A percentile compares a stretch with the other conserved stretches of the same genome.
These are phyloP conservation scores for Charadrius vociferus DNA, from an alignment of 2,113 vertebrate genomes.

Conservation along the genomic window DNA sequence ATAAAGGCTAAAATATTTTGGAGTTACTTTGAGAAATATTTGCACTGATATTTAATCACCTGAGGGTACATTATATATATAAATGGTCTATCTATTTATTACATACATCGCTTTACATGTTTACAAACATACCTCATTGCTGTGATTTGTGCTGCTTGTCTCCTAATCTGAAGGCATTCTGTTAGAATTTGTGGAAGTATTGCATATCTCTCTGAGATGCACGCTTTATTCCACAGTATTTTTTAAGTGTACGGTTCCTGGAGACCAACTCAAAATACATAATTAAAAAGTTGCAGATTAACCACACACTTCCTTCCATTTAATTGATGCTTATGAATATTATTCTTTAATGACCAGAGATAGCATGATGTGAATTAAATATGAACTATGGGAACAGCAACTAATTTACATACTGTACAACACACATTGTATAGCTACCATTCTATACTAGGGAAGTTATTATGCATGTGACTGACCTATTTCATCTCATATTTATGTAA, in stretches of 20 bases:
- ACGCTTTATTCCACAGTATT: neutral
- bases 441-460: neutral
- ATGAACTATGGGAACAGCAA: neutral
- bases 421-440: neutral
- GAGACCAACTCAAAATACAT: neutral
- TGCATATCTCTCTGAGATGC: neutral
- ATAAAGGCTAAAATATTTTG: neutral
- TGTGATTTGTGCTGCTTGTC: slow-evolving; percentile 4
- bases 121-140: neutral
- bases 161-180: neutral
- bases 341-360: slow-evolving; percentile 25
- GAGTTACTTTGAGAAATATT: neutral
- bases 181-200: neutral
- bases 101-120: neutral
- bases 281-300: slow-evolving; percentile 19
- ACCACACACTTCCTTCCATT: neutral
- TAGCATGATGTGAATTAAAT: slow-evolving; percentile 13
- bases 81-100: neutral
- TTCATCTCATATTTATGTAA: neutral
- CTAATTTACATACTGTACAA: neutral
- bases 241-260: neutral
- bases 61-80: neutral
- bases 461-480: neutral
- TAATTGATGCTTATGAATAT: neutral
- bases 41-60: neutral